Base-by-base conservation (phyloP, 1,140 invertebrate genomes). In the Saccostrea echinata region DNA sequence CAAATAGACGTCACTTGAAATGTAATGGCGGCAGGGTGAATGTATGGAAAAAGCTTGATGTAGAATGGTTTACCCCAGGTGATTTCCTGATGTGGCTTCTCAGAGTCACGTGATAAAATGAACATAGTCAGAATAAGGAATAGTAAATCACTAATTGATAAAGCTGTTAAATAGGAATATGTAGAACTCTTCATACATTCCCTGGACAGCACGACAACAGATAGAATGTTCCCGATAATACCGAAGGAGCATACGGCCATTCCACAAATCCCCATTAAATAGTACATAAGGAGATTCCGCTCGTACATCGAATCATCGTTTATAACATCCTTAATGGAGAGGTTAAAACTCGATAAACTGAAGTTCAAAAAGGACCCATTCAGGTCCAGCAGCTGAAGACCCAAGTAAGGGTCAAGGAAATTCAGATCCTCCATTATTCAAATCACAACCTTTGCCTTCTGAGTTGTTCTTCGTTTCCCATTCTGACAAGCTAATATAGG, bases 1-100 rank as follows among this genome's bases (percentile, higher is more conserved):
- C 94, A 95, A 84, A 95, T 92, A 82, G 94, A 95, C 0, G 94
- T 94, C 55, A 95, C 93, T 84, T 95, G 93, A 85, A 94, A 94
- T 24, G 93, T 94, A 35, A 95, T 89, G 57, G 93, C 92, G 0
- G 90, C 84, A 3, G 94, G 93, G 88, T 94, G 94, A 9, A 95
- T 88, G 84, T 91, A 93, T 13, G 94, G 93, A 88, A 94, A 95
- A 53, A 94, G 86, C 43, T 94, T 86, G 24, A 91, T 91, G 88
- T 94, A 94, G 35, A 86, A 92, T 4, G 86, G 35, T 57, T 92
- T 91, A 3, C 35, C 68, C 88, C 86, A 91, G 8, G 86, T 35
- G 12, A 87, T 55, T 1, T 89, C 87, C 33, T 86, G 88, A n/a
- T 88, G 76, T 0, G 93, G 92, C 13, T 89, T 89, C 35, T 89